Evolutionary conservation across 2,888 invertebrate species (phyloP).

Genomic region (Hydriomena furcata): DNA sequence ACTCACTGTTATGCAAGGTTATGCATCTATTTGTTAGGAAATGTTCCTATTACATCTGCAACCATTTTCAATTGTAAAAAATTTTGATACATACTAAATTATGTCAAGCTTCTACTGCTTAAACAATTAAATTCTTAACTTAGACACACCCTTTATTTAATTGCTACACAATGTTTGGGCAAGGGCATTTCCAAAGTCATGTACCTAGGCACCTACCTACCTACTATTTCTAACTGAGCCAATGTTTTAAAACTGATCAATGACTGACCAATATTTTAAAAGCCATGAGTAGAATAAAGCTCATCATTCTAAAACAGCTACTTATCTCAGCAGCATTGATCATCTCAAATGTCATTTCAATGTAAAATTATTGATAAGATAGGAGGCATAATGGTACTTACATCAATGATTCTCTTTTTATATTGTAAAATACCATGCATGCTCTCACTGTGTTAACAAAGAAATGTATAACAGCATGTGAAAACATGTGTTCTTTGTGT

Average conservation of each 20-base stretch:
- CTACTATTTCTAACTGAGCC: no score
- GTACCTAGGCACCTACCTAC: no score
- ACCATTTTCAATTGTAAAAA: no score
- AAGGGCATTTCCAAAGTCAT: no score
- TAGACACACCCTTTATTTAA: no score
- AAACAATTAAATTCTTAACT: no score
- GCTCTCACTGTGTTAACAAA: constrained; percentile 30
- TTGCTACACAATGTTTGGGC: no score
- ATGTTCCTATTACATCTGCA: no score
- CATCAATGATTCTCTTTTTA: constrained; percentile 23
- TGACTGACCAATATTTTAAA: neutral
- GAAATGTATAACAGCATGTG: constrained; percentile 21
- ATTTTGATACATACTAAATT: no score
- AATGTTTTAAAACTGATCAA: neutral
- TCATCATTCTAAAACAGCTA: constrained; percentile 1
- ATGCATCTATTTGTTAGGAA: no score
- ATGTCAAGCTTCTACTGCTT: no score
- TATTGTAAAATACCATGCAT: constrained; percentile 29
- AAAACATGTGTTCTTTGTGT: constrained; percentile 10
- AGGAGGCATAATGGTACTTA: constrained; percentile 31
- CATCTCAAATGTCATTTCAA: constrained; percentile 38
- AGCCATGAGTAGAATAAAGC: neutral
- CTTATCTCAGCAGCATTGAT: constrained; percentile 34
- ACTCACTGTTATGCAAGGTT: no score
- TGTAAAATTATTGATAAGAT: constrained; percentile 44